Evolutionary conservation across 1,140 invertebrate species (phyloP), one percentile per base, ranked within the genome.

Genomic region (Diachasma alloeum): DNA sequence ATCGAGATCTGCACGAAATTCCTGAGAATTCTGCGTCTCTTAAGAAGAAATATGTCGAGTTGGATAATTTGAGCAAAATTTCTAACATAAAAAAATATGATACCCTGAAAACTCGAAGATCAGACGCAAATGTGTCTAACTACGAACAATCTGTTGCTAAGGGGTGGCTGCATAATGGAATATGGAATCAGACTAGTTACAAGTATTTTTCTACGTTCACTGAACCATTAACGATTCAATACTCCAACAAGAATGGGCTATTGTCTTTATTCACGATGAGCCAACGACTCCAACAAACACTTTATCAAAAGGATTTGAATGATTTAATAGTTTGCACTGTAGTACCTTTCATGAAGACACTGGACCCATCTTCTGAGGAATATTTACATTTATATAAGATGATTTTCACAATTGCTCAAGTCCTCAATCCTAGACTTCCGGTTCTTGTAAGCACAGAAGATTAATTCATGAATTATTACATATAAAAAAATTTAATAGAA

Each of bases 171-270:
- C 83, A 80, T 9, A 85, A 86, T 63, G 87, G 86, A 13, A 74
- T 89, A 71, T 88, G 88, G 87, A 88, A 88, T 73, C 37, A 36
- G 13, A 80, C 66, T 9, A 80, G 77, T 37, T n/a, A 31, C 0
- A 36, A 72, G 44, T 48, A 69, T 71, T 80, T 85, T 85, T 48
- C 75, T 87, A 86, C 72, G 69, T 79, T 86, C 9, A 82, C 76
- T 22, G 72, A 63, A 78, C 15, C 63, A 0, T 76, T 74, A 22
- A 81, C 81, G 9, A 84, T 85, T 63, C 74, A 78, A 63, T 89
- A 87, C 59, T 73, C 77, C 4, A 76, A 81, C 24, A 83, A 79
- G 67, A 76, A 78, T 26, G 78, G 86, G 56, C 75, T 89, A 11
- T 46, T 80, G 15, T 73, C 26, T n/a, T 72, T 88, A 8, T 86